These are phyloP conservation scores for Synergus umbraculus DNA, from an alignment of 2,888 invertebrate genomes.

Conservation along the genomic window DNA sequence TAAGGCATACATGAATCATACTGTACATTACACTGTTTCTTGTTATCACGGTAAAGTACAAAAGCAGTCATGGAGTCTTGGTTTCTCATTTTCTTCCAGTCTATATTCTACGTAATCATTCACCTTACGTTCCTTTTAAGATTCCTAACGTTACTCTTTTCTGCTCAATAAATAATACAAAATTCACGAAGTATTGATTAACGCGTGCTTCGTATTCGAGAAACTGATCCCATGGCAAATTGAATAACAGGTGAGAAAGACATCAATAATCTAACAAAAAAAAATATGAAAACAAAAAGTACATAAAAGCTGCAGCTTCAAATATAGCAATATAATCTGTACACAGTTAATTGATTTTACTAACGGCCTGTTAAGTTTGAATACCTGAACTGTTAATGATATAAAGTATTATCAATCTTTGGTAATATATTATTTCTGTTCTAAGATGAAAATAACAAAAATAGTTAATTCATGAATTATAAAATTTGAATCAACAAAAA, in stretches of 20 bases:
- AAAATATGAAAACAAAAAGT: no score
- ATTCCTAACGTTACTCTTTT: background rate
- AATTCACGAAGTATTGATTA: background rate
- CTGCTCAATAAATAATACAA: constrained; percentile 4
- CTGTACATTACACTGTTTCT: background rate
- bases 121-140: background rate
- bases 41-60: constrained; percentile 3
- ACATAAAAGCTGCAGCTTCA: no score
- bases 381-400: background rate
- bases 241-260: background rate
- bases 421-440: constrained; percentile 41
- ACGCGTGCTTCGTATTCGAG: background rate
- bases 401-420: constrained; percentile 47
- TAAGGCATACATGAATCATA: no score
- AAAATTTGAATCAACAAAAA: background rate
- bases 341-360: background rate
- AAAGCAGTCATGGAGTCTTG: constrained; percentile 5
- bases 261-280: no score
- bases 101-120: background rate
- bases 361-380: background rate
- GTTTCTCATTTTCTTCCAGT: background rate
- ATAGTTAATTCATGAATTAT: background rate
- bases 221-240: background rate
- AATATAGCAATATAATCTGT: background rate
- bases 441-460: constrained; percentile 6